Base-by-base conservation (phyloP, 2,113 vertebrate species). In the Clinocottus analis region DNA sequence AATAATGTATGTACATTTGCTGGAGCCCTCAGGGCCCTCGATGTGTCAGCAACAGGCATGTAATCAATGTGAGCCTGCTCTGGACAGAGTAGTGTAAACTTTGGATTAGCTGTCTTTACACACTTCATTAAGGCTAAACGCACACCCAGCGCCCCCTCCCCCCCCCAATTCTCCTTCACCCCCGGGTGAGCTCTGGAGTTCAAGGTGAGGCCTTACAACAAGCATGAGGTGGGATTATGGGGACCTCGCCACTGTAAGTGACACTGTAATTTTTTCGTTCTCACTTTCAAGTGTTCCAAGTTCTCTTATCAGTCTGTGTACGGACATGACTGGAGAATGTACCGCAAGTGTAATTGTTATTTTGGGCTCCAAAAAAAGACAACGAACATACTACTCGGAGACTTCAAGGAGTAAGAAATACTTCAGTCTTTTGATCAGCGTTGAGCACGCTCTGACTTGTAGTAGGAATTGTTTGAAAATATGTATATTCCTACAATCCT, bases 91-190 rank as follows among this genome's bases (percentile, higher is more conserved):
- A 55, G 66, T 75, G 85, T 93, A 91, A 93, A 93, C 89, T 86
- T 88, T 79, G 89, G 82, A 90, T 91, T 80, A 85, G 70, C 55
- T n/a, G 77, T 92, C 84, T 87, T 83, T 78, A 83, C 76, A 77
- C 92, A 91, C 72, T 73, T 91, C 86, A 89, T 93, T 92, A 93
- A 68, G 79, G 75, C 71, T 55, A 29, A 72, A 71, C 17, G 3
- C 73, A 69, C 12, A 53, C n/a, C 43, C n/a, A n/a, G n/a, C n/a
- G n/a, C n/a, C n/a, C n/a, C n/a, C n/a, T n/a, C n/a, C n/a, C 65
- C 51, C 1, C 27, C 53, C 47, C 39, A 13, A 14, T 45, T 74
- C 60, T 56, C 12, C 12, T 72, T 63, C 35, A 47, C n/a, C 71
- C 80, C 37, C 12, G 49, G n/a, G 33, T 62, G 29, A 80, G 12